These are phyloP conservation scores for Carcina quercana DNA, from an alignment of 2,888 invertebrate species.

Conservation along the genomic window DNA sequence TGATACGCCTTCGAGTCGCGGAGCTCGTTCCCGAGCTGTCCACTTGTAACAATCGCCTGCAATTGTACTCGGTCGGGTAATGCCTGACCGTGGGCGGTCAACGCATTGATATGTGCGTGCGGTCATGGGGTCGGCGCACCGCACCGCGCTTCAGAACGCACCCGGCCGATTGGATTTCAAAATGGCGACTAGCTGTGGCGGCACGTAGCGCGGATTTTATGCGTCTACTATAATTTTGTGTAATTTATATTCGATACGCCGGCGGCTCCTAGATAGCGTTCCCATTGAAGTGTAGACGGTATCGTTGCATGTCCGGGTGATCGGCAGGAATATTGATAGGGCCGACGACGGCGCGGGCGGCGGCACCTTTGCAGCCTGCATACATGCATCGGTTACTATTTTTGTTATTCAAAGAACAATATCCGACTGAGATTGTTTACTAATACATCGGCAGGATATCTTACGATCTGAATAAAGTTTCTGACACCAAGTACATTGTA, in stretches of 20 bases:
- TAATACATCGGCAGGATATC: too few species aligned
- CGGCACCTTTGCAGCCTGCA: conserved; percentile 48
- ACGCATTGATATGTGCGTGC: conserved; percentile 63
- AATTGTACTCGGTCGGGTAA: conserved; percentile 45
- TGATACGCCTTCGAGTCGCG: conserved; percentile 23
- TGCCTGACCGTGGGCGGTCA: conserved; percentile 64
- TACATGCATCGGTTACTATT: conserved; percentile 33
- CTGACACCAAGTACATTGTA: too few species aligned
- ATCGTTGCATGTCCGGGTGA: conserved; percentile 52
- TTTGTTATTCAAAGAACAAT: conserved; percentile 19
- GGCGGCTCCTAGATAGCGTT: conserved; percentile 53
- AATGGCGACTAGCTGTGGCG: conserved; percentile 26
- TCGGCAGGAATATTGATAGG: conserved; percentile 51
- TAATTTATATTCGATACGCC: conserved; percentile 69
- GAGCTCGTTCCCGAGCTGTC: conserved; percentile 21
- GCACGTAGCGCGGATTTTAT: conserved; percentile 47
- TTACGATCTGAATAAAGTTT: too few species aligned
- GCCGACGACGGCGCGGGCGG: conserved; percentile 15
- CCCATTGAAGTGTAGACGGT: conserved; percentile 56
- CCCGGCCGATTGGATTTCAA: conserved; percentile 32
- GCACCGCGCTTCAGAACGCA: conserved; percentile 43
- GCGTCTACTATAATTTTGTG: conserved; percentile 51
- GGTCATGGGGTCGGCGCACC: conserved; percentile 67
- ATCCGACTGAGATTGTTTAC: not conserved
- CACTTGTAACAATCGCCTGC: conserved; percentile 30